Percentiles rank a stretch among this genome's conserved stretches.
These are phyloP conservation scores for Myodes glareolus DNA, from an alignment of 2,113 vertebrate genomes.

Conservation along the genomic window DNA sequence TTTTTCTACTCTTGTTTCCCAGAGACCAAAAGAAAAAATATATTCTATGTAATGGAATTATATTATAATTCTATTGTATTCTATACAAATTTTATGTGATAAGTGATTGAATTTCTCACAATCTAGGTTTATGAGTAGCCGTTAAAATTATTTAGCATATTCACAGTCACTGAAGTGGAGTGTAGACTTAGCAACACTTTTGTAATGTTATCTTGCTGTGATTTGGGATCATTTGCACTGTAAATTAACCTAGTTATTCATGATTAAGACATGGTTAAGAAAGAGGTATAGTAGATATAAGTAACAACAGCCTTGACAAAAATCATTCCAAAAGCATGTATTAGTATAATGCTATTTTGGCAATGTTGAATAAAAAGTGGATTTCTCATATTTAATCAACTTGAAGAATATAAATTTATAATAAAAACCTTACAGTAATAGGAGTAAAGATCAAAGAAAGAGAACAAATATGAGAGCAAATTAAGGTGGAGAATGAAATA, in stretches of 20 bases:
- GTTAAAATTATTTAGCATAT: neutral
- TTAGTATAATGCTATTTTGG: neutral
- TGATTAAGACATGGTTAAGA: neutral
- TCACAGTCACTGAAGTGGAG: neutral
- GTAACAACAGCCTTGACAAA: neutral
- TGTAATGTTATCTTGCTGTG: neutral
- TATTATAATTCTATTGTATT: neutral
- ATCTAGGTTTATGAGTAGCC: neutral
- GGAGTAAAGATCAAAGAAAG: neutral
- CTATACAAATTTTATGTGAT: neutral
- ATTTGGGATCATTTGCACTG: neutral
- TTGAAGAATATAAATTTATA: neutral
- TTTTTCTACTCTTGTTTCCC: neutral
- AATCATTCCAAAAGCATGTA: neutral
- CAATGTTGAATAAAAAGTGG: neutral
- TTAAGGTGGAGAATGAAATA: slow-evolving; percentile 17
- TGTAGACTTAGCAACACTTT: neutral
- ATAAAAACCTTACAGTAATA: neutral
- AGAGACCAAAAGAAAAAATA: neutral
- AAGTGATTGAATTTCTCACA: fast-evolving
- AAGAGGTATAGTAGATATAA: neutral
- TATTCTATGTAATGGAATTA: neutral
- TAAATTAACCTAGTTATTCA: neutral
- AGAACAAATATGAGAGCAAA: slow-evolving; percentile 12
- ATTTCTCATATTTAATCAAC: neutral